These are phyloP conservation scores for Gadopsis bispinosus DNA, from an alignment of 2,797 vertebrate species.

Conservation along the genomic window DNA sequence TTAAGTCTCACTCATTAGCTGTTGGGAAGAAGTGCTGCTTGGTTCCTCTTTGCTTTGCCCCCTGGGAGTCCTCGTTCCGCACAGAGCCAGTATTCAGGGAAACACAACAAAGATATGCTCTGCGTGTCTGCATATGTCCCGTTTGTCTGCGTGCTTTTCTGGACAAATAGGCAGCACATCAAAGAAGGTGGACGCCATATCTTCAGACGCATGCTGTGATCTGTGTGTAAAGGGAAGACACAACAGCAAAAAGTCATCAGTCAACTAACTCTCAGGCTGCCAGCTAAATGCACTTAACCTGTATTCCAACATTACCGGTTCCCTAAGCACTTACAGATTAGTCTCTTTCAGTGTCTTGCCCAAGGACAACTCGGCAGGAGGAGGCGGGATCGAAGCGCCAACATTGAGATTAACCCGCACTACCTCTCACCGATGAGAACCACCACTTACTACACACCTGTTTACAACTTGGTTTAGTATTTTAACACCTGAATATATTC, in stretches of 20 bases:
- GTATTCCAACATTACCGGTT: too few species aligned
- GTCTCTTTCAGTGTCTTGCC: too few species aligned
- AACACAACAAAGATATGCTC: constrained; percentile 9
- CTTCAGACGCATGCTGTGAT: constrained; percentile 23
- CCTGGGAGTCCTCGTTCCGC: background rate
- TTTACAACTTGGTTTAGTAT: background rate
- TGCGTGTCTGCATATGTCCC: constrained; percentile 9
- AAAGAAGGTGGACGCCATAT: background rate
- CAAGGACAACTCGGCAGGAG: too few species aligned
- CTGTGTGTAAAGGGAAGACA: constrained; percentile 11
- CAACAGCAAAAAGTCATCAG: background rate
- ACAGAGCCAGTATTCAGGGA: constrained; percentile 19
- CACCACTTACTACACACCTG: background rate
- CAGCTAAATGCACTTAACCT: too few species aligned
- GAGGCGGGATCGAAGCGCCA: too few species aligned
- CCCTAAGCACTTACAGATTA: too few species aligned
- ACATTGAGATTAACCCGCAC: too few species aligned
- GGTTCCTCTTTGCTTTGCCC: background rate
- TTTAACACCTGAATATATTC: background rate
- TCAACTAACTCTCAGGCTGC: background rate
- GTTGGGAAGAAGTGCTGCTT: background rate
- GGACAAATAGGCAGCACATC: constrained; percentile 1
- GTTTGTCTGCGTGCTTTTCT: constrained; percentile 3
- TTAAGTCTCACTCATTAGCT: constrained; percentile 25
- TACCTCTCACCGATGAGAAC: background rate